A percentile compares a stretch with the other conserved stretches of the same genome.
phyloP scores from a whole-genome alignment of 2,888 invertebrate genomes.

The Resseliella maxima region DNA sequence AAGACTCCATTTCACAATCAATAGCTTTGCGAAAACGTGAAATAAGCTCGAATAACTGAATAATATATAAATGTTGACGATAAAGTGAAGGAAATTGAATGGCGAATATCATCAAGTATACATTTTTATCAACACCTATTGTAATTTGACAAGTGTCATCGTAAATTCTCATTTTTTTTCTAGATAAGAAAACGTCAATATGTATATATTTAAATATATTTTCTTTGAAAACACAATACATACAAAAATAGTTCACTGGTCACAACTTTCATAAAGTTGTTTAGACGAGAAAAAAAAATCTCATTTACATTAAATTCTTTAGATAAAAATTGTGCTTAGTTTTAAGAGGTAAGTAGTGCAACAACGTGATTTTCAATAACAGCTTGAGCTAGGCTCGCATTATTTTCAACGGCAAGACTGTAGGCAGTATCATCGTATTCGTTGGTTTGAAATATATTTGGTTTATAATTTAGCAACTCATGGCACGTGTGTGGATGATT shows the following conservation, averaged over 20 bases:
- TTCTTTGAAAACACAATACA: not conserved
- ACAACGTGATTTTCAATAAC: constrained; percentile 72
- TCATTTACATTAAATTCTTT: not conserved
- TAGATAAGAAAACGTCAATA: not conserved
- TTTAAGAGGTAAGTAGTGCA: constrained; percentile 28
- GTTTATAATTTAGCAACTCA: constrained; percentile 82
- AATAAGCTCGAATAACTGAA: no score
- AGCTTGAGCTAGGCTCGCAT: constrained; percentile 76
- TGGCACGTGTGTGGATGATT: constrained; percentile 91
- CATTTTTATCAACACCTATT: no score
- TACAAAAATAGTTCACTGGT: constrained; percentile 23
- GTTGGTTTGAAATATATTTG: constrained; percentile 84
- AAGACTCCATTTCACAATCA: no score
- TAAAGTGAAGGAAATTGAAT: no score
- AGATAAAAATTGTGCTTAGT: not conserved
- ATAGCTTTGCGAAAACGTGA: no score
- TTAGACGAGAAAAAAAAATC: not conserved
- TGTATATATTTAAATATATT: not conserved
- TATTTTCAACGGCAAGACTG: constrained; percentile 79
- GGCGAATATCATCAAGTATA: no score
- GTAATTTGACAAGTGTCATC: no score
- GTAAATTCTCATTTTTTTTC: no score
- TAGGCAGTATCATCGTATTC: constrained; percentile 87
- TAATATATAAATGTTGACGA: no score
- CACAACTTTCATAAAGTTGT: constrained; percentile 13